Conservation (phyloP, 2,113 vertebrate species). For the Brachypodius melanocephalos region DNA sequence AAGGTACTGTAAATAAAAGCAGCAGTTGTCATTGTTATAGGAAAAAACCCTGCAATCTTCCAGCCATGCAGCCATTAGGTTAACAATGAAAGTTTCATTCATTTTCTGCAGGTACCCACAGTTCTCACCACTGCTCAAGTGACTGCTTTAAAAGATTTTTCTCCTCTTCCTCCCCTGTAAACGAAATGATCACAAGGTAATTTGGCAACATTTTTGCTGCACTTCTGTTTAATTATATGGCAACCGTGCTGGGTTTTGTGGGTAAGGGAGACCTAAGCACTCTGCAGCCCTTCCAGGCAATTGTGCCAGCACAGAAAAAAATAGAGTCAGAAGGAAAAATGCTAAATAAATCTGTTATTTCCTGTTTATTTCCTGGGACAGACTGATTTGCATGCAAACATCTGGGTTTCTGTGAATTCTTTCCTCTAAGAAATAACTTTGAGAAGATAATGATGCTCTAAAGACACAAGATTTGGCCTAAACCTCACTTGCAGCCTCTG, state of each 20-base stretch:
- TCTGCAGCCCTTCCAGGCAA: neutral
- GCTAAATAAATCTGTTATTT: neutral
- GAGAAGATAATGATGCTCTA: neutral
- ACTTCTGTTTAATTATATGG: neutral
- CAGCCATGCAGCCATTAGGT: neutral
- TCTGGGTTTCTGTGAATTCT: neutral
- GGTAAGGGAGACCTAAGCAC: neutral
- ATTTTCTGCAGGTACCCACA: neutral
- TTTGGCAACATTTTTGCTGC: neutral
- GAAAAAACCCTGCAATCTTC: neutral
- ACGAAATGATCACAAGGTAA: neutral
- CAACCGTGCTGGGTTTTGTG: neutral
- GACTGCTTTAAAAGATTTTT: neutral
- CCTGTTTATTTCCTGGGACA: neutral
- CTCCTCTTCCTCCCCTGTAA: neutral
- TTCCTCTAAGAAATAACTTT: neutral
- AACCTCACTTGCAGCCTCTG: neutral
- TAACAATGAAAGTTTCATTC: neutral
- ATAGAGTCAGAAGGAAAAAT: neutral
- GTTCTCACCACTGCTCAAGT: neutral
- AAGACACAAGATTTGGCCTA: neutral
- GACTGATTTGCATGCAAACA: neutral
- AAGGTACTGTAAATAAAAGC: constrained; percentile 22
- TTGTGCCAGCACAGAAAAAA: neutral
- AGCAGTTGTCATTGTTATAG: neutral